phyloP scores from a whole-genome alignment of 2,113 vertebrate species.

The Cathartes aura region DNA sequence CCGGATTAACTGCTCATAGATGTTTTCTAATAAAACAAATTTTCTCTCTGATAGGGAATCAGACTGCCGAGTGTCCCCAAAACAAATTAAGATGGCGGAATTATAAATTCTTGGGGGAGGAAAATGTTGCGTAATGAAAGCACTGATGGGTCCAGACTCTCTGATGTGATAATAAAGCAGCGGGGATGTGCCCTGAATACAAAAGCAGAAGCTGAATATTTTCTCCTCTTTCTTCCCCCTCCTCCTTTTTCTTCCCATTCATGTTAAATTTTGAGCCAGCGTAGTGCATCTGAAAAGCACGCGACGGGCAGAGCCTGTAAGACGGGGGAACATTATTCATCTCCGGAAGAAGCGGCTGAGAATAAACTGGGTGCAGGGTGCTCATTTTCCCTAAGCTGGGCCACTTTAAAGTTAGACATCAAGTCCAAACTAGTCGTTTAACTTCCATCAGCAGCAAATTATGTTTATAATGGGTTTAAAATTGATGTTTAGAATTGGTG shows the following conservation, averaged over 20 bases:
- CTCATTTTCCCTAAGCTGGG: not conserved
- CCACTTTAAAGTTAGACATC: not conserved
- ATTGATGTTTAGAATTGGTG: not conserved
- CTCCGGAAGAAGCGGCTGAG: rapidly evolving
- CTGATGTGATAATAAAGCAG: constrained; percentile 40
- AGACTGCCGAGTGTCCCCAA: not conserved
- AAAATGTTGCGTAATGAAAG: not conserved
- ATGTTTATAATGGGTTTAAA: not conserved
- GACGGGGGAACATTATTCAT: not conserved
- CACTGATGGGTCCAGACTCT: not conserved
- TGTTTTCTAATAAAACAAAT: constrained; percentile 32
- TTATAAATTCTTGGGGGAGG: constrained; percentile 32
- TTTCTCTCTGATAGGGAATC: not conserved
- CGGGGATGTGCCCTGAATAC: not conserved
- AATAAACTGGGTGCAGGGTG: not conserved
- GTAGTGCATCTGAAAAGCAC: not conserved
- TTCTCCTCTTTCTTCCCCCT: not conserved
- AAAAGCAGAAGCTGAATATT: not conserved
- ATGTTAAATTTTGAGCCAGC: not conserved
- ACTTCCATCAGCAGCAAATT: not conserved
- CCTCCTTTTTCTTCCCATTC: not conserved
- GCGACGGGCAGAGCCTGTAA: rapidly evolving
- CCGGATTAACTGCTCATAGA: constrained; percentile 23
- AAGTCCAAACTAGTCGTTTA: not conserved
- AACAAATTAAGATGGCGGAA: constrained; percentile 11